Evolutionary conservation across 1,140 invertebrate genomes (phyloP), one percentile per base, ranked within the genome.

Genomic region (Tetramorium parvispinum): DNA sequence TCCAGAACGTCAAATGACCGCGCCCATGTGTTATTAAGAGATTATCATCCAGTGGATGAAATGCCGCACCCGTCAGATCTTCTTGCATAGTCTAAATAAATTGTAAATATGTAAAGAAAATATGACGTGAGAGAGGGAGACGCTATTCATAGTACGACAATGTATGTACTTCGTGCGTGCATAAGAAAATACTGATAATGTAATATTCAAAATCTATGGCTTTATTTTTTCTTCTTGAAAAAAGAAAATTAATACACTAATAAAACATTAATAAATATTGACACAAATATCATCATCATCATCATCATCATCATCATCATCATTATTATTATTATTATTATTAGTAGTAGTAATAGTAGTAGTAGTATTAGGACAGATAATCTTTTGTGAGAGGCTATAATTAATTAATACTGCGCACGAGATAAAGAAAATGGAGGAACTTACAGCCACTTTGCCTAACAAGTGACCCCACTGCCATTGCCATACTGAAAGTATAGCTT

Each of bases 11-110:
- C 57, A 99, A 95, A 94, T 99, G 98, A 6, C 98, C 98, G 92
- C 98, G 98, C 10, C 99, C 99, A 92, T 98, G 98, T 0, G 98
- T 99, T 68, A 99, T 98, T 71, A 99, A 96, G 16, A 98, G 96
- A 95, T 99, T 99, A 93, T 99, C 98, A 91, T 99, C 98, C 8
- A 98, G 95, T 0, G 98, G 98, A 95, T 99, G 98, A 94, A 99
- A 99, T 4, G 98, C 97, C 0, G 98, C 98, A 0, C 98, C 98
- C 0, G 98, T 97, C 24, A 99, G 94, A 91, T 98, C 98, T 93
- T 99, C 98, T 95, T 98, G 98, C 73, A 98, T 95, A 0, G 97
- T 98, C 98, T 98, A 92, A 79, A 68, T 49, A 53, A 51, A 79
- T 49, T 27, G 8, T 16, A 40, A 49, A 59, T 49, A 70, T 2